Percentiles rank a stretch among this genome's conserved stretches.
These are phyloP conservation scores for Eidolon helvum DNA, from an alignment of 2,113 vertebrate species.

Conservation along the genomic window DNA sequence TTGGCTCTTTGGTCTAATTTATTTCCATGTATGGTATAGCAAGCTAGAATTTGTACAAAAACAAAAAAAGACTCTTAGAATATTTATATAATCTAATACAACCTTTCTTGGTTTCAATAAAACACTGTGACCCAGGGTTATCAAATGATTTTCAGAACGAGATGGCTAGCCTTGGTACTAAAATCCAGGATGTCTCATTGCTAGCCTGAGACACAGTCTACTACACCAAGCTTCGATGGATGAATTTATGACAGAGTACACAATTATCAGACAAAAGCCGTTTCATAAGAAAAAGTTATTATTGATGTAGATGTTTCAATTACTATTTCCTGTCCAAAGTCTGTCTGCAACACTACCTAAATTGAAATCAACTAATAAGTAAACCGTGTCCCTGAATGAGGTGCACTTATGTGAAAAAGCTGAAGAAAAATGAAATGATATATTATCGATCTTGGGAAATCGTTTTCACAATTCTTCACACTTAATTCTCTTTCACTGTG, in stretches of 20 bases:
- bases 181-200: not conserved
- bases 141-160: not conserved
- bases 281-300: not conserved
- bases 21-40: not conserved
- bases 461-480: not conserved
- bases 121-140: not conserved
- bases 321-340: not conserved
- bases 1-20: not conserved
- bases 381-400: not conserved
- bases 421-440: not conserved
- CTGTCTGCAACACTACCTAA: not conserved
- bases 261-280: not conserved
- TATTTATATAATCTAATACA: not conserved
- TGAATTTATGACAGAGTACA: not conserved
- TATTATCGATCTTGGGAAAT: not conserved
- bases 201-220: not conserved
- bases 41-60: not conserved
- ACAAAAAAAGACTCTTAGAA: not conserved
- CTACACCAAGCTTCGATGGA: not conserved
- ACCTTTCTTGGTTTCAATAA: not conserved
- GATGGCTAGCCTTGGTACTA: not conserved
- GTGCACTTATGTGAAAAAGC: not conserved
- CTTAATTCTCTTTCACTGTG: not conserved
- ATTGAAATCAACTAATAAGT: not conserved
- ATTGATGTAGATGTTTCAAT: not conserved